A percentile compares a stretch with the other conserved stretches of the same genome.
These are phyloP conservation scores for Perognathus longimembris DNA, from an alignment of 2,113 vertebrate genomes.

Conservation along the genomic window DNA sequence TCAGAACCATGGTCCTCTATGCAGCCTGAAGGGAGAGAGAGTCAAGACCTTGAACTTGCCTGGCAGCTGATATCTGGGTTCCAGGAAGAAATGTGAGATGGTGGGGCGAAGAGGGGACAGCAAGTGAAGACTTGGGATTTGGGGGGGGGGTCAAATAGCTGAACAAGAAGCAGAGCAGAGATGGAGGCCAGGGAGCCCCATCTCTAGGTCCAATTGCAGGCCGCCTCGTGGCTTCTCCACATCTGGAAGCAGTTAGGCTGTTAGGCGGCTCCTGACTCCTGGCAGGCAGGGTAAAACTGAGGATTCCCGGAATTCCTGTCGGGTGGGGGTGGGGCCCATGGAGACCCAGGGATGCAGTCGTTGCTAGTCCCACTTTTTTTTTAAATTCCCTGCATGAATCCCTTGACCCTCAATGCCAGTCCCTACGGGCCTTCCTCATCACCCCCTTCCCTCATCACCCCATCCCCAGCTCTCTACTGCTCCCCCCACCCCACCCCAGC, in stretches of 20 bases:
- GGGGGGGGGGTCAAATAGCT: not conserved
- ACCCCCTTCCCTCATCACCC: not conserved
- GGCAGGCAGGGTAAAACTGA: slow-evolving; percentile 55
- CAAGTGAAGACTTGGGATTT: not conserved
- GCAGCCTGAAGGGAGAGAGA: slow-evolving; percentile 4
- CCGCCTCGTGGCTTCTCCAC: slow-evolving; percentile 67
- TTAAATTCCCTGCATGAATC: not conserved
- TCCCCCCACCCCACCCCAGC: too few relatives aligned
- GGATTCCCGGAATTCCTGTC: slow-evolving; percentile 76
- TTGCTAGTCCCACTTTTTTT: not conserved
- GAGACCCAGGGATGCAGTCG: not conserved
- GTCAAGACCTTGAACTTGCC: slow-evolving; percentile 62
- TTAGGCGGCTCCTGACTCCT: slow-evolving; percentile 74
- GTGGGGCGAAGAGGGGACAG: not conserved
- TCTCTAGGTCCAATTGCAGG: slow-evolving; percentile 20
- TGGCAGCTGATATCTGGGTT: slow-evolving; percentile 55
- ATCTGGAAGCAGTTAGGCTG: slow-evolving; percentile 75
- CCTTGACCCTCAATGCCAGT: not conserved
- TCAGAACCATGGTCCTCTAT: not conserved
- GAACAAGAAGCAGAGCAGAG: not conserved
- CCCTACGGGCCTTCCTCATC: not conserved
- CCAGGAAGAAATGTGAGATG: slow-evolving; percentile 4
- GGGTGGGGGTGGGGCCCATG: slow-evolving; percentile 54
- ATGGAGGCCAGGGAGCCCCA: not conserved
- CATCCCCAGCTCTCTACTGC: not conserved